These are phyloP conservation scores for Chouioia cunea DNA, from an alignment of 2,888 invertebrate genomes.

Conservation along the genomic window DNA sequence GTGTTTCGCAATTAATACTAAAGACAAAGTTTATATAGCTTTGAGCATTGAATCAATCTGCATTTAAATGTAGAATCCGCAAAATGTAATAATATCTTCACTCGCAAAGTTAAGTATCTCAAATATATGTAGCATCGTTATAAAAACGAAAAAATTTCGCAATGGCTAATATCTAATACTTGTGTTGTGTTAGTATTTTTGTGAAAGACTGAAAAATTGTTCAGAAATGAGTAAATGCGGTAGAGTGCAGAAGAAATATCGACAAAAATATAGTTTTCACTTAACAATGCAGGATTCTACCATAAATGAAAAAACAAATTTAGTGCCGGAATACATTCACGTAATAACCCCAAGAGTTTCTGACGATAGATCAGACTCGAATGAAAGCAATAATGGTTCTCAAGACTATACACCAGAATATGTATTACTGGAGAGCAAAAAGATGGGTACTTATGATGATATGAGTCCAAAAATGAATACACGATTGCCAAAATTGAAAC, in stretches of 20 bases:
- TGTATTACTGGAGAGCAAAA: constrained; percentile 18
- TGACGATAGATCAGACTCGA: neutral
- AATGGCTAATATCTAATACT: neutral
- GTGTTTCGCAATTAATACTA: no score
- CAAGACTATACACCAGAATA: constrained; percentile 36
- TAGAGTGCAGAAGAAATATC: constrained; percentile 27
- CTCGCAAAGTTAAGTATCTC: no score
- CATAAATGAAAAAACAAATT: constrained; percentile 36
- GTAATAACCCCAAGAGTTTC: constrained; percentile 13
- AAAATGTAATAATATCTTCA: no score
- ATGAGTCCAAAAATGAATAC: constrained; percentile 55
- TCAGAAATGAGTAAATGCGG: constrained; percentile 29
- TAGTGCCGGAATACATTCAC: constrained; percentile 20
- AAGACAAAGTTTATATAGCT: no score
- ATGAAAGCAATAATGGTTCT: neutral
- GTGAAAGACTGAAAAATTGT: neutral
- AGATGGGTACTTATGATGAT: constrained; percentile 46
- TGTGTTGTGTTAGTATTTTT: neutral
- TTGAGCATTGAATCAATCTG: no score
- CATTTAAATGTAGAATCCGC: no score
- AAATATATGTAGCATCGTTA: neutral
- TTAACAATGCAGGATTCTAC: constrained; percentile 6
- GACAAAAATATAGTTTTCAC: constrained; percentile 25
- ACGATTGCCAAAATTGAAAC: constrained; percentile 47
- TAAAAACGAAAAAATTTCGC: neutral